A percentile compares a stretch with the other conserved stretches of the same genome.
phyloP scores from a whole-genome alignment of 1,140 invertebrate species.

The Spodoptera litura region DNA sequence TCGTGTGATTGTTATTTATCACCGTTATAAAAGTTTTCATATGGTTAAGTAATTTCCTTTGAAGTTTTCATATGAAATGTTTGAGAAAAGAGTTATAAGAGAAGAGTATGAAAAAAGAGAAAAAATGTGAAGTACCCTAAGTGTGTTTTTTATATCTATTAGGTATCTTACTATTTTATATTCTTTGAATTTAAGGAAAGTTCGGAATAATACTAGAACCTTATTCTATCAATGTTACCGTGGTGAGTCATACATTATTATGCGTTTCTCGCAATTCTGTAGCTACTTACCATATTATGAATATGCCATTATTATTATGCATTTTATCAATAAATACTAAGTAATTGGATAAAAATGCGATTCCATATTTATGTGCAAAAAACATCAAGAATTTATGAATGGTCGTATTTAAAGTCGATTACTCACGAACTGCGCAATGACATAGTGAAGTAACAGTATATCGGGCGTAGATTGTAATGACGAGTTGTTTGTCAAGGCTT shows the following conservation, averaged over 20 bases:
- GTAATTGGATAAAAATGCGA: not conserved
- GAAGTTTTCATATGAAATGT: conserved; percentile 2
- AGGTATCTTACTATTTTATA: too few relatives aligned
- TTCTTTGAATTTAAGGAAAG: too few relatives aligned
- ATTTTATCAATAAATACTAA: conserved; percentile 10
- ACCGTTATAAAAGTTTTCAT: conserved; percentile 39
- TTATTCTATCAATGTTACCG: too few relatives aligned
- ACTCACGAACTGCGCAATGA: conserved; percentile 43
- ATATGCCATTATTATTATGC: not conserved
- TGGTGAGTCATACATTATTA: too few relatives aligned
- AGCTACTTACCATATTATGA: not conserved
- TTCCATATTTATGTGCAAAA: not conserved
- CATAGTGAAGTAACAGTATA: conserved; percentile 60
- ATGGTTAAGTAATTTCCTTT: conserved; percentile 27
- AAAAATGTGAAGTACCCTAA: too few relatives aligned
- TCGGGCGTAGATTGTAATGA: conserved; percentile 50
- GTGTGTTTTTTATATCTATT: too few relatives aligned
- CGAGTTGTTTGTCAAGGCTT: conserved; percentile 66
- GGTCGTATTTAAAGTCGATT: conserved; percentile 26
- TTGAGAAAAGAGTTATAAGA: not conserved
- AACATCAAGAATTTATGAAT: conserved; percentile 20
- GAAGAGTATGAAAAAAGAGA: too few relatives aligned
- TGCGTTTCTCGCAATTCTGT: too few relatives aligned
- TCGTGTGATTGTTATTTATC: conserved; percentile 35
- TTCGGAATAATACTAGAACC: too few relatives aligned